A percentile compares a stretch with the other conserved stretches of the same genome.
phyloP scores from a whole-genome alignment of 2,113 vertebrate genomes.

The Gila orcuttii region DNA sequence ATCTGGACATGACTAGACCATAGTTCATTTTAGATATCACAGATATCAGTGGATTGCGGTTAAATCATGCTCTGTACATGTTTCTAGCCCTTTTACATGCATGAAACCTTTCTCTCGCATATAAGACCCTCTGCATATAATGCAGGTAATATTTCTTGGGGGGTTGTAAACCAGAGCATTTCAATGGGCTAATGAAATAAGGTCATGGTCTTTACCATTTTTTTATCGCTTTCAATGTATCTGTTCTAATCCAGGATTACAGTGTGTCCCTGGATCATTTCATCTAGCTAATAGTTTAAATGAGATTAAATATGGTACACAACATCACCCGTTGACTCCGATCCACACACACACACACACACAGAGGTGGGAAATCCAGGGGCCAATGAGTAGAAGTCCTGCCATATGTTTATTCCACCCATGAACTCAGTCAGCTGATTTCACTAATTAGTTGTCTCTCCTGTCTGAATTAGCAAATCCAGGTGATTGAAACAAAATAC shows the following conservation, averaged over 20 bases:
- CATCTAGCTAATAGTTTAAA: background rate
- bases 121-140: background rate
- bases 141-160: background rate
- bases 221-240: background rate
- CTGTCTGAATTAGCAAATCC: too few relatives aligned
- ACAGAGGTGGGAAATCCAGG: too few relatives aligned
- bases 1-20: background rate
- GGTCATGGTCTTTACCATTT: background rate
- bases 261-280: background rate
- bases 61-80: background rate
- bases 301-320: conserved; percentile 1
- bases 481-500: too few relatives aligned
- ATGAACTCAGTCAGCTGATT: too few relatives aligned
- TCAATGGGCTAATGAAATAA: conserved; percentile 16
- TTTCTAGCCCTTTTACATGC: background rate
- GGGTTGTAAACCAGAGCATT: background rate
- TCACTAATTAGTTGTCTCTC: too few relatives aligned
- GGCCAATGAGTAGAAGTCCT: too few relatives aligned
- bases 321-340: background rate
- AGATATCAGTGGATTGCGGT: background rate
- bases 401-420: too few relatives aligned
- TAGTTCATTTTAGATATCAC: background rate
- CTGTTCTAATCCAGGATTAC: background rate
- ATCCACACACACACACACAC: background rate
- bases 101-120: background rate